These are phyloP conservation scores for Conomelus anceps DNA, from an alignment of 2,888 invertebrate species.

Conservation along the genomic window DNA sequence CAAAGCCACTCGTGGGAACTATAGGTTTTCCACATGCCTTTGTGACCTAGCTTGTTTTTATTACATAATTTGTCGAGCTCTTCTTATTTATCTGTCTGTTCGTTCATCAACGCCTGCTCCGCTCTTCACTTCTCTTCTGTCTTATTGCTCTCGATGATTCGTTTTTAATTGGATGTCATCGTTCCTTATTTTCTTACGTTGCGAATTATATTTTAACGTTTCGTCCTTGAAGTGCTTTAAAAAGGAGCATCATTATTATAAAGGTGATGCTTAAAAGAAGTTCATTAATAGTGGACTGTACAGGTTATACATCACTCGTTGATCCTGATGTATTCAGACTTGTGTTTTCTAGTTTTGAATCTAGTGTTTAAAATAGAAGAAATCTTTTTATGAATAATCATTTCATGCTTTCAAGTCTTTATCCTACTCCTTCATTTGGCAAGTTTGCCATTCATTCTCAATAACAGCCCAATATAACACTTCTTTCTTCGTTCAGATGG, in stretches of 20 bases:
- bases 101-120: not conserved
- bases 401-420: too few relatives aligned
- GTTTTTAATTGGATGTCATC: not conserved
- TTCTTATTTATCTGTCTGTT: not conserved
- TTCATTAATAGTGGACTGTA: not conserved
- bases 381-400: too few relatives aligned
- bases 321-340: not conserved
- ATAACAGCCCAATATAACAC: too few relatives aligned
- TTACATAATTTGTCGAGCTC: not conserved
- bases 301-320: not conserved
- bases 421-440: too few relatives aligned
- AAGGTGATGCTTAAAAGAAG: not conserved
- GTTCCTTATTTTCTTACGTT: not conserved
- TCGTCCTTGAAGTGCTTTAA: not conserved
- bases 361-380: not conserved
- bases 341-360: not conserved
- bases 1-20: not conserved
- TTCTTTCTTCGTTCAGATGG: too few relatives aligned
- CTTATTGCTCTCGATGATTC: not conserved
- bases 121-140: not conserved
- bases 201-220: not conserved
- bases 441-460: too few relatives aligned
- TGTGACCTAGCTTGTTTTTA: not conserved
- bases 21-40: not conserved
- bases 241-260: not conserved